Evolutionary conservation across 2,888 invertebrate genomes (phyloP), one percentile per base, ranked within the genome.

Genomic region (Tinea trinotella): DNA sequence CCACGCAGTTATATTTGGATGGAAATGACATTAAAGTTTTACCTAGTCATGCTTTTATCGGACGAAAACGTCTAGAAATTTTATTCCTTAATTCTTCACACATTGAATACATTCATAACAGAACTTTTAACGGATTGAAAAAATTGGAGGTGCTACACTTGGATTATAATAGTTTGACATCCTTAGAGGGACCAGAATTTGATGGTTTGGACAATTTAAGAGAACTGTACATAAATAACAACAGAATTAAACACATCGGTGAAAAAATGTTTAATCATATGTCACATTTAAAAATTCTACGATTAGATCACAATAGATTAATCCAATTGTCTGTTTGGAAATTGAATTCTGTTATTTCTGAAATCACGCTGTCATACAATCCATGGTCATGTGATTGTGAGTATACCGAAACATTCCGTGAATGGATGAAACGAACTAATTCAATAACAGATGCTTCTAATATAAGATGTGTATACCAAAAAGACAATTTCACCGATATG

Each of bases 341-440:
- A 71, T 81, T 93, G 61, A 90, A 91, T 60, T 76, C 88, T 0
- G 79, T 88, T 22, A 76, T 91, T 57, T 89, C 90, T 56, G 89
- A 91, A 73, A 84, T 92, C 62, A 90, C 89, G 52, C 82, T 94
- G 57, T 88, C 90, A 10, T 89, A 87, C 58, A 95, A 95, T 70
- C 92, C 92, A 54, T 95, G 93, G 93, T 90, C 91, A 54, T 95
- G 95, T 75, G 92, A 94, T 64, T 95, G 95, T 74, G 92, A 92
- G 64, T 94, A 91, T 67, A 89, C 91, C 22, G 91, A 91, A 68
- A 88, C 88, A 72, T 90, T 93, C 65, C 90, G 92, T 61, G 92
- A 93, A 71, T 95, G 93, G 92, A 88, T 92, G 58, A 88, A 90
- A 59, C 85, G 90, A 61, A 89, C 91, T 50, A 89, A 85, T 59